Evolutionary conservation across 2,797 vertebrate species (phyloP), one percentile per base, ranked within the genome.

Genomic region (Echiichthys vipera): DNA sequence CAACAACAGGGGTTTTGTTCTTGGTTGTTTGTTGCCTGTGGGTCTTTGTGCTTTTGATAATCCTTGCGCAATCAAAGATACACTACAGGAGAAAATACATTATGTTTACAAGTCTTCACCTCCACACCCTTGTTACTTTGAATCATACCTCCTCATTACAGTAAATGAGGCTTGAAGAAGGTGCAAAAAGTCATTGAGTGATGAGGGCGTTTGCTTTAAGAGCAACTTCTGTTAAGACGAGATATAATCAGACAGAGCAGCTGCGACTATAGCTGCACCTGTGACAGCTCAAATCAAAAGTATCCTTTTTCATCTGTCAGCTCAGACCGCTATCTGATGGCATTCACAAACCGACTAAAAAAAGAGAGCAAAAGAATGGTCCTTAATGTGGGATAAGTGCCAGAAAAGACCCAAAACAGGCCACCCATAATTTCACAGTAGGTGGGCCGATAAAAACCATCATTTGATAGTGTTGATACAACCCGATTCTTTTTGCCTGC

Each of bases 361-460:
- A 30, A 5, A 75, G 54, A 75, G 11, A 83, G 40, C 49, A 57
- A 71, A 68, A 66, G 22, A 69, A 54, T 34, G 17, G n/a, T 15
- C 45, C 55, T 76, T 78, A 87, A 88, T 86, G 84, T 78, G 58
- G 74, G 83, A 85, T 85, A 88, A 89, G 80, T 84, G 84, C 70
- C 73, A 65, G 51, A 82, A 79, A 88, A 71, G 71, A 80, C 73
- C 51, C 64, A 65, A 88, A 87, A 85, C 81, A 88, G 88, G 86
- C 90, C 91, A 94, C 90, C 89, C 83, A 49, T 84, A 70, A 78
- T 81, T 80, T 89, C 91, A 66, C 83, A 77, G 90, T 91, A 92
- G 93, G 93, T 92, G 93, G 93, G 86, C 91, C 24, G 15, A 82
- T 86, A 85, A 85, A 71, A 86, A 62, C 84, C 81, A 91, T 77